Percentiles rank a stretch among this genome's conserved stretches.
These are phyloP conservation scores for Leptopilina myrica DNA, from an alignment of 2,888 invertebrate species.

Conservation along the genomic window DNA sequence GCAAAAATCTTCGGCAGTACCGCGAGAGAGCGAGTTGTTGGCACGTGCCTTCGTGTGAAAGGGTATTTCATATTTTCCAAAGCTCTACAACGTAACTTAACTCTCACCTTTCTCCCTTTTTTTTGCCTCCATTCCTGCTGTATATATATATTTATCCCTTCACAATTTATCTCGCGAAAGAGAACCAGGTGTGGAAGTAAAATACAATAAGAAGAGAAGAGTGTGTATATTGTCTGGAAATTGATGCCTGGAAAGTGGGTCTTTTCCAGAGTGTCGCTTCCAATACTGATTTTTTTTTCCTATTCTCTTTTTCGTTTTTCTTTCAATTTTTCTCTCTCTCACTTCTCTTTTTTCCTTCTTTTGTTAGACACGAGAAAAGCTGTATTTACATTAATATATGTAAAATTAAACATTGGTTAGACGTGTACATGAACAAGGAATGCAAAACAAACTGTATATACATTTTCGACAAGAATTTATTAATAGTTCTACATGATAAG, in stretches of 20 bases:
- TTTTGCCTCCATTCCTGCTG: not conserved
- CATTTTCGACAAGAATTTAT: too few relatives aligned
- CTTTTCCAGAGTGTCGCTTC: constrained; percentile 16
- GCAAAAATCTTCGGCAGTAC: constrained; percentile 1
- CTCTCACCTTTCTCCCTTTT: not conserved
- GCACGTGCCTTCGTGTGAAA: constrained; percentile 29
- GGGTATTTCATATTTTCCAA: constrained; percentile 30
- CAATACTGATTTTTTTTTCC: constrained; percentile 4
- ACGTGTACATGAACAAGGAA: not conserved
- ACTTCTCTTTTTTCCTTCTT: not conserved
- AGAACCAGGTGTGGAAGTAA: constrained; percentile 26
- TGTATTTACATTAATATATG: constrained; percentile 16
- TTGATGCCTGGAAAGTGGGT: constrained; percentile 20
- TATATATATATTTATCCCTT: constrained; percentile 1
- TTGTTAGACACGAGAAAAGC: not conserved
- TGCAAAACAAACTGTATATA: not conserved
- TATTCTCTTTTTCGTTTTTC: too few relatives aligned
- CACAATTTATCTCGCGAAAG: constrained; percentile 29
- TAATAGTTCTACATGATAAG: too few relatives aligned
- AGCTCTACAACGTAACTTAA: constrained; percentile 8
- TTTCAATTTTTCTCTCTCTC: too few relatives aligned
- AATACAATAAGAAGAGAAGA: constrained; percentile 30
- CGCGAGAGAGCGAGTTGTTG: not conserved
- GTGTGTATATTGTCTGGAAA: constrained; percentile 22
- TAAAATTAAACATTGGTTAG: constrained; percentile 14